Base-by-base conservation (phyloP, 2,888 invertebrate species). In the Harpalus rufipes region DNA sequence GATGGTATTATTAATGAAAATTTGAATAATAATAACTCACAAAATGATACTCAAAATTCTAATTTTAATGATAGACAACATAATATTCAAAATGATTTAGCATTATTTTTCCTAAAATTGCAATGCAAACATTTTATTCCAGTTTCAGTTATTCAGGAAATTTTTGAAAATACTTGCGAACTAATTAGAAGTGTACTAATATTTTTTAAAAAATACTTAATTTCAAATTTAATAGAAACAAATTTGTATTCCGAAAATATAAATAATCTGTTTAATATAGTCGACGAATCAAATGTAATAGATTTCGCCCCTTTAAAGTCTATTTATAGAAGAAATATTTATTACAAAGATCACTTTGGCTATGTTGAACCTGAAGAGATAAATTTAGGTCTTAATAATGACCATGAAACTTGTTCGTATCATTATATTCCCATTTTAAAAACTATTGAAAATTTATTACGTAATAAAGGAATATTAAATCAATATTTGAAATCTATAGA, bases 331-430 rank as follows among this genome's bases (percentile, higher is more conserved):
- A 63, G 63, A 63, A 63, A 63, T 25, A 10, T 25, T 10, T 63
- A 63, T 63, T 63, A 25, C 10, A 63, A 63, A 63, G 25, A 25
- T 25, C 18, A 25, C 25, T 63, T 32, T 65, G 65, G 32, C 1
- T 65, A 65, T 32, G n/a, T 65, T 32, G 65, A 65, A 65, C 65
- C 25, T n/a, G 32, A 32, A 65, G 32, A 0, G 4, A 65, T 65
- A 12, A 65, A 32, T 12, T 32, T 65, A 7, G 65, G 65, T 5
- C 8, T 5, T 12, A 65, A 65, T n/a, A 65, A 65, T 65, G 32
- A 32, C 0, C 65, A 65, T 10, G n/a, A 65, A 65, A 65, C 1
- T 25, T 65, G 65, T 32, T 65, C 32, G 6, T 65, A 32, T 58
- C 6, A 58, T 58, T 58, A 58, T 14, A 58, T 12, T 58, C 58